These are phyloP conservation scores for Agriotes lineatus DNA, from an alignment of 2,888 invertebrate genomes.

Conservation along the genomic window DNA sequence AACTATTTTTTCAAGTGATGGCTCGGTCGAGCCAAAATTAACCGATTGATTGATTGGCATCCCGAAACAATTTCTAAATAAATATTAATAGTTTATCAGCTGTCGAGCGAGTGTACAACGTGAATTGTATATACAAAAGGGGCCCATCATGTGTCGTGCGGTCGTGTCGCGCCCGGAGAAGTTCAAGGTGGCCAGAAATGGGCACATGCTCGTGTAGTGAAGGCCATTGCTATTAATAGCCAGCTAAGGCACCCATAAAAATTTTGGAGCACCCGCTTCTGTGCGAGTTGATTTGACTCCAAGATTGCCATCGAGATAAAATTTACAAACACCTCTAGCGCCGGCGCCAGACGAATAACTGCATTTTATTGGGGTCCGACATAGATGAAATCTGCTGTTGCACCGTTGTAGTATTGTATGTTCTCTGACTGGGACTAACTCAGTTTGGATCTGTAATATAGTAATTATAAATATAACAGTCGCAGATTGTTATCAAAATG, in stretches of 20 bases:
- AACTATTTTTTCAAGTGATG: too few relatives aligned
- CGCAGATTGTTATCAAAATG: too few relatives aligned
- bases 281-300: neutral
- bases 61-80: neutral
- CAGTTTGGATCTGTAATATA: too few relatives aligned
- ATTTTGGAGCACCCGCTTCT: conserved; percentile 12
- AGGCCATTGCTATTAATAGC: conserved; percentile 11
- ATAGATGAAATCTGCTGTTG: too few relatives aligned
- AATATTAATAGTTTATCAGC: conserved; percentile 5
- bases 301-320: neutral
- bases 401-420: too few relatives aligned
- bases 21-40: too few relatives aligned
- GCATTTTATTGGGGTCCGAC: too few relatives aligned
- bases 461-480: too few relatives aligned
- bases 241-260: neutral
- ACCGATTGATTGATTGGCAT: neutral
- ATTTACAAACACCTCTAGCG: neutral
- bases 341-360: neutral
- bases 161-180: neutral
- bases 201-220: conserved; percentile 11
- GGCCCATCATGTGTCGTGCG: neutral
- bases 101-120: neutral
- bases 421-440: too few relatives aligned
- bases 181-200: conserved; percentile 13
- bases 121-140: neutral